Conservation (phyloP, 1,140 invertebrate genomes). For the Brachionus manjavacas region DNA sequence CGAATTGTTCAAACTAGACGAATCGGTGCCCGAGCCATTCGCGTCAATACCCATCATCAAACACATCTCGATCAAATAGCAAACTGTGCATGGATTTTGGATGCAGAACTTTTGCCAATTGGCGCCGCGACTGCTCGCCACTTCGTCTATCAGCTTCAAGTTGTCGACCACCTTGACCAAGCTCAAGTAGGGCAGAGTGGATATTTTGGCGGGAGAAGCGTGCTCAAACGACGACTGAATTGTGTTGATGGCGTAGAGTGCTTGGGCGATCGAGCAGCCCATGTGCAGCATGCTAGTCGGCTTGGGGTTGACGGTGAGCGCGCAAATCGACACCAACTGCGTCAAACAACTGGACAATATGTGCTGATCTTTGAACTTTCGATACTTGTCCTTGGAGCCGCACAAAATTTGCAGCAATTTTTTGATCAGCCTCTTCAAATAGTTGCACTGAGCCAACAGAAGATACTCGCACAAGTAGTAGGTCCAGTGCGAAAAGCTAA, state of each 20-base stretch:
- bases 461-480: constrained; percentile 87
- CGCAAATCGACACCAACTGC: constrained; percentile 55
- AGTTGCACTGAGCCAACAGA: constrained; percentile 70
- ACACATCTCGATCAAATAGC: constrained; percentile 27
- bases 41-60: constrained; percentile 59
- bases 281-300: constrained; percentile 45
- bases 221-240: constrained; percentile 74
- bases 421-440: constrained; percentile 61
- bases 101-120: constrained; percentile 92
- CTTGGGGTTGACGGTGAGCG: constrained; percentile 47
- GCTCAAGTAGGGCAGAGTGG: background rate
- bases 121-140: constrained; percentile 77
- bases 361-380: constrained; percentile 84
- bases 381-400: constrained; percentile 89
- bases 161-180: constrained; percentile 67
- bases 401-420: constrained; percentile 80
- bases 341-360: constrained; percentile 61
- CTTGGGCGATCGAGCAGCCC: constrained; percentile 46
- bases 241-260: constrained; percentile 65
- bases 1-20: constrained; percentile 59
- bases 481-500: constrained; percentile 63
- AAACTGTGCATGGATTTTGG: background rate
- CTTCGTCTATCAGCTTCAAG: constrained; percentile 85
- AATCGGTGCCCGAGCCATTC: background rate
- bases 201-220: constrained; percentile 57